Percentiles rank a stretch among this genome's conserved stretches.
phyloP scores from a whole-genome alignment of 2,797 vertebrate species.

The Phalanger gymnotis region DNA sequence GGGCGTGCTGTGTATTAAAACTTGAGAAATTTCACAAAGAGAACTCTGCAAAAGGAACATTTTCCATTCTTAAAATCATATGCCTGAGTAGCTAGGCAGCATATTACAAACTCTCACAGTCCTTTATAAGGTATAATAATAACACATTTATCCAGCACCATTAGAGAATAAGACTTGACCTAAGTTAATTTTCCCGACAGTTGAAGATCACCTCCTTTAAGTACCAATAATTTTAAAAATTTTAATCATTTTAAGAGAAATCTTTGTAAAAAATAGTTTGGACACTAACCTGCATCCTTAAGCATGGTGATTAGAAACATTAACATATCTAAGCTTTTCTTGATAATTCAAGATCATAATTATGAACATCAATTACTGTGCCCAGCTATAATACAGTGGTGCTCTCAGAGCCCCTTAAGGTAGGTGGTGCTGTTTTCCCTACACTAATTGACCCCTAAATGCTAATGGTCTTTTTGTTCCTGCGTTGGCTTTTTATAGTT shows the following conservation, averaged over 20 bases:
- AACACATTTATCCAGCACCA: neutral
- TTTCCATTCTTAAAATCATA: neutral
- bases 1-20: constrained; percentile 27
- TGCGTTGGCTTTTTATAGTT: constrained; percentile 12
- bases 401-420: neutral
- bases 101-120: neutral
- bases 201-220: constrained; percentile 5
- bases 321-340: constrained; percentile 1
- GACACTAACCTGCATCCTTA: constrained; percentile 14
- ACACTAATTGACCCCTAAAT: neutral
- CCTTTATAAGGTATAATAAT: neutral
- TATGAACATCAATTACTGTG: neutral
- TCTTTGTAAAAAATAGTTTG: constrained; percentile 11
- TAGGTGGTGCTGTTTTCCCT: neutral
- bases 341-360: neutral
- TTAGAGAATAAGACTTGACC: neutral
- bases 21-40: constrained; percentile 58
- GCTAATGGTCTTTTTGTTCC: neutral
- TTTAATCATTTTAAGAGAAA: constrained; percentile 31
- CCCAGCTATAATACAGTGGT: neutral
- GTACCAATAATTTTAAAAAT: constrained; percentile 16
- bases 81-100: neutral
- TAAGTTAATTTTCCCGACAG: neutral
- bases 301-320: neutral
- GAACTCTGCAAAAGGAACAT: constrained; percentile 60